A percentile compares a stretch with the other conserved stretches of the same genome.
Evolutionary conservation across 2,797 vertebrate species (phyloP).

Genomic region (Micrastur ruficollis): DNA sequence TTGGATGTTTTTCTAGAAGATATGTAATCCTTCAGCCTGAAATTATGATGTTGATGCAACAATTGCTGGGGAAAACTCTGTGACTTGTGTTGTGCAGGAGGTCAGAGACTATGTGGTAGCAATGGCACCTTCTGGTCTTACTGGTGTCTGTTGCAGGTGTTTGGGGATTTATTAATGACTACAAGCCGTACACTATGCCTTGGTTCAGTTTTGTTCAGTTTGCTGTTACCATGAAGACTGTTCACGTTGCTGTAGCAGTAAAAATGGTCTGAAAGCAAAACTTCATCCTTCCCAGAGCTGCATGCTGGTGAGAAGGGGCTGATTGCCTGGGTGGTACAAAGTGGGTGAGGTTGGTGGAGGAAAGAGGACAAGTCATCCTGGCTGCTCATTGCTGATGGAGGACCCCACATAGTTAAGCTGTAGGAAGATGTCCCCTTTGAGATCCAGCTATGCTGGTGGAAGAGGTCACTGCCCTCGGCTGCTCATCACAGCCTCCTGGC

Average conservation of each 20-base stretch:
- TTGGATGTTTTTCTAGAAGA: not conserved
- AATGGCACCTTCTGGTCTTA: not conserved
- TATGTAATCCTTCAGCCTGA: not conserved
- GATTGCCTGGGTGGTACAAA: not conserved
- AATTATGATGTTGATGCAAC: not conserved
- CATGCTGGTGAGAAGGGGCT: rapidly evolving
- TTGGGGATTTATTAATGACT: not conserved
- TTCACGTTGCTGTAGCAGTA: not conserved
- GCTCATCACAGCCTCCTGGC: not conserved
- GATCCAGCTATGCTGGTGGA: not conserved
- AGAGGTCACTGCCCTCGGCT: not conserved
- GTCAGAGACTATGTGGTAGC: not conserved
- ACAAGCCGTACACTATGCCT: rapidly evolving
- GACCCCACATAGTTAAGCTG: not conserved
- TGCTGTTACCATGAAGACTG: not conserved
- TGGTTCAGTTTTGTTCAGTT: not conserved
- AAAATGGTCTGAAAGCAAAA: not conserved
- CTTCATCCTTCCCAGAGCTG: not conserved
- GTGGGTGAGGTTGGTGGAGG: not conserved
- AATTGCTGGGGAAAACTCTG: not conserved
- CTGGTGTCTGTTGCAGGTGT: not conserved
- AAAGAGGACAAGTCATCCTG: not conserved
- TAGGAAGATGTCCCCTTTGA: not conserved
- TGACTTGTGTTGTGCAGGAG: not conserved
- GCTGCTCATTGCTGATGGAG: not conserved